These are phyloP conservation scores for Scotopteryx bipunctaria DNA, from an alignment of 2,888 invertebrate genomes.

Conservation along the genomic window DNA sequence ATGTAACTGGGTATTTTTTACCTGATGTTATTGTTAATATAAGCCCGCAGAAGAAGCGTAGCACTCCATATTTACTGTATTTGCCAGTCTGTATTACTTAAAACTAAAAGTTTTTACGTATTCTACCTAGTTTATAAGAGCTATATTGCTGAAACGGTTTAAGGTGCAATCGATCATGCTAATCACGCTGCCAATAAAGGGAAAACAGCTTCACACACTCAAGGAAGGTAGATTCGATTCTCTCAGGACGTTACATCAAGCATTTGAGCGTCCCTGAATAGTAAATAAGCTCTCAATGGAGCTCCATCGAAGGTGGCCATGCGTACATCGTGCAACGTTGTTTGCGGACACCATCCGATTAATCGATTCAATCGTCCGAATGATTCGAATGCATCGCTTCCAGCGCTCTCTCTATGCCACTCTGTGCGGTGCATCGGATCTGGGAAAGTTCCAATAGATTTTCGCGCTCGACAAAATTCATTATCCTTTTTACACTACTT, in stretches of 20 bases:
- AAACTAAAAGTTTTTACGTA: no score
- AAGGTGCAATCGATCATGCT: no score
- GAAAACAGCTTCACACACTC: no score
- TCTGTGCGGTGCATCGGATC: slow-evolving; percentile 15
- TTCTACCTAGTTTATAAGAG: no score
- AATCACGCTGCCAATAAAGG: no score
- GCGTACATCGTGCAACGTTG: slow-evolving; percentile 49
- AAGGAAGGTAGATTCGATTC: no score
- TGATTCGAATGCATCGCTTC: slow-evolving; percentile 59
- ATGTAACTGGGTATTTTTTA: background rate
- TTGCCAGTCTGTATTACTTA: no score
- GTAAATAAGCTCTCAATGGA: slow-evolving; percentile 26
- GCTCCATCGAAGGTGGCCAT: slow-evolving; percentile 45
- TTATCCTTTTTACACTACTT: slow-evolving; percentile 11
- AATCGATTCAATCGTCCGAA: slow-evolving; percentile 67
- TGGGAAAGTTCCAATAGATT: slow-evolving; percentile 16
- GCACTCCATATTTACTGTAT: no score
- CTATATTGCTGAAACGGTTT: no score
- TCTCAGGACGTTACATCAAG: slow-evolving; percentile 2
- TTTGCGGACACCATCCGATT: slow-evolving; percentile 63
- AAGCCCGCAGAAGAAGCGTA: no score
- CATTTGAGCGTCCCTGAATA: slow-evolving; percentile 18
- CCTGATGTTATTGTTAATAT: no score
- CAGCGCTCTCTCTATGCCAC: slow-evolving; percentile 21
- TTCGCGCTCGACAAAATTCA: slow-evolving; percentile 9